Evolutionary conservation across 1,140 invertebrate species (phyloP), one percentile per base, ranked within the genome.

Genomic region (Papilio dardanus): DNA sequence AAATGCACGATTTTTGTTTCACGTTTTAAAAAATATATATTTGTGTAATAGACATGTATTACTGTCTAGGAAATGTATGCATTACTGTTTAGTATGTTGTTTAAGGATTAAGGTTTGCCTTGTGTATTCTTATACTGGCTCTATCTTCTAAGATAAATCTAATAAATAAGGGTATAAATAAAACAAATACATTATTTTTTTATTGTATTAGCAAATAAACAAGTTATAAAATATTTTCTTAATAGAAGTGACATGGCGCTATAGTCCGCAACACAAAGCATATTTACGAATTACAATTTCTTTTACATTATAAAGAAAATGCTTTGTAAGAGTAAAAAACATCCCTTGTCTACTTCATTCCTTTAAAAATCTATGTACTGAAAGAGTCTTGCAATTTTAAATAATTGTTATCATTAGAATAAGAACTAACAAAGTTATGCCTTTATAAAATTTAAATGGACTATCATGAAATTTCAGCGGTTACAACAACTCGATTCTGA

Each of bases 141-240:
- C n/a, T n/a, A n/a, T n/a, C n/a, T n/a, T n/a, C n/a, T n/a, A n/a
- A n/a, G n/a, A n/a, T 16, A 46, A 46, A 46, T 19, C 42, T 46
- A 19, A 46, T 46, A n/a, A 46, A 46, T 46, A 69, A 10, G 67
- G 35, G 2, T 46, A 28, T 14, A 82, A 86, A 87, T 82, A 78
- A 87, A 83, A 88, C 82, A 76, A 76, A 40, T 31, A 46, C 16
- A 14, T 68, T 40, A 76, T 79, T 77, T 80, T 85, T 90, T 92
- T 91, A 91, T 88, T 92, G 88, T 92, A 93, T 93, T 93, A 93
- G 91, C 91, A 93, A 93, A 93, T 93, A 93, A 93, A 93, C 91
- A 93, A 93, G 91, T 90, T 90, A 90, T 92, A 92, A 93, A 93
- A 93, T 91, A 91, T 90, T 90, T 86, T 89, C 86, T 89, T 91